Evolutionary conservation across 1,140 invertebrate species (phyloP).

Genomic region (Drosophila erecta): DNA sequence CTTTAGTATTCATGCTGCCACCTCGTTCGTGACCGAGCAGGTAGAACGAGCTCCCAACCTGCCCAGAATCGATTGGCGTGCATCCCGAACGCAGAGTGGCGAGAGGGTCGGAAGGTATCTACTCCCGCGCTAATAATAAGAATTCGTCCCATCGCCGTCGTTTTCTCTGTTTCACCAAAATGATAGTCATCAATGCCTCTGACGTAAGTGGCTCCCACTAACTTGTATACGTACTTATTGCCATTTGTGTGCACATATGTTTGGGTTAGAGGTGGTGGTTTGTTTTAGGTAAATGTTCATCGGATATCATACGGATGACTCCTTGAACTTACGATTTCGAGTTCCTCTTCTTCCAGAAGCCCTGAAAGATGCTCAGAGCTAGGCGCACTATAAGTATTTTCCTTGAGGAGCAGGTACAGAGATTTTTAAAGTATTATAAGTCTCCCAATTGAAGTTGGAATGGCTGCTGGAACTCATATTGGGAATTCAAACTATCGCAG

Average conservation of each 20-base stretch:
- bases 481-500: conserved; percentile 9
- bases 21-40: conserved; percentile 61
- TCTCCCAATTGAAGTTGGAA: conserved; percentile 10
- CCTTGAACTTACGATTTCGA: conserved; percentile 5
- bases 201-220: conserved; percentile 64
- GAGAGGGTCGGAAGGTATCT: conserved; percentile 20
- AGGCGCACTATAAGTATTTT: conserved; percentile 62
- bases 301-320: not conserved
- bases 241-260: conserved; percentile 7
- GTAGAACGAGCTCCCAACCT: conserved; percentile 36
- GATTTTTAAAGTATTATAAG: conserved; percentile 18
- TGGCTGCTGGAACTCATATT: conserved; percentile 9
- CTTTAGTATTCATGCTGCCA: conserved; percentile 58
- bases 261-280: conserved; percentile 13
- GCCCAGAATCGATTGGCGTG: conserved; percentile 28
- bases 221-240: not conserved
- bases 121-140: conserved; percentile 64
- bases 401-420: conserved; percentile 67
- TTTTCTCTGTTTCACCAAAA: conserved; percentile 55
- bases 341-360: conserved; percentile 34
- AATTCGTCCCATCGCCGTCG: conserved; percentile 58
- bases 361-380: conserved; percentile 56
- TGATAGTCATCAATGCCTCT: conserved; percentile 76
- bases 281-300: conserved; percentile 11
- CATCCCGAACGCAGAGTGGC: conserved; percentile 50